A percentile compares a stretch with the other conserved stretches of the same genome.
These are phyloP conservation scores for Mythimna impura DNA, from an alignment of 2,888 invertebrate genomes.

Conservation along the genomic window DNA sequence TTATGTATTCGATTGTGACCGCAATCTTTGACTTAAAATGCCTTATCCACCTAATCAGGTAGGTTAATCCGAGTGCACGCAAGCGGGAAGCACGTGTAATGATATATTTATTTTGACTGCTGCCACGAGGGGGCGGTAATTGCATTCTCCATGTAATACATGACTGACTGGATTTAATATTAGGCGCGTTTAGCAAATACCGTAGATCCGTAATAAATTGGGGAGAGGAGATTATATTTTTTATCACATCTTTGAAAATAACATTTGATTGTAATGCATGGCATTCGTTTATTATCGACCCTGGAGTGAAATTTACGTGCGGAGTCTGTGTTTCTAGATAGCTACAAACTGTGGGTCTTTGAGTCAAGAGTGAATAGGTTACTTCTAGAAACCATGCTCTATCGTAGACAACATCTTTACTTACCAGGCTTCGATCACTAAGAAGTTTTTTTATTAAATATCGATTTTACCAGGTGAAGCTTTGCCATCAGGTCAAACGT, in stretches of 20 bases:
- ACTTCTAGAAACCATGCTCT: too few relatives aligned
- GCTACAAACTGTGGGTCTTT: too few relatives aligned
- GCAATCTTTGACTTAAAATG: neutral
- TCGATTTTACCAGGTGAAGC: too few relatives aligned
- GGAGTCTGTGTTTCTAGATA: too few relatives aligned
- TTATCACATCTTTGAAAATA: neutral
- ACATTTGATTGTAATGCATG: too few relatives aligned
- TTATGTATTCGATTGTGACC: neutral
- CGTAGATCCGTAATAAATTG: conserved; percentile 22
- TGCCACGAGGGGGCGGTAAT: conserved; percentile 61
- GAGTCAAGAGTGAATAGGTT: too few relatives aligned
- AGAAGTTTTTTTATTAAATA: too few relatives aligned
- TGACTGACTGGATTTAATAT: conserved; percentile 51
- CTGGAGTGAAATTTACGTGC: too few relatives aligned
- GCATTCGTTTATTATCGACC: too few relatives aligned
- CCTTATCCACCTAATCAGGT: conserved; percentile 28
- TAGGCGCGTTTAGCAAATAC: conserved; percentile 33
- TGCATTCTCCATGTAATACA: conserved; percentile 69
- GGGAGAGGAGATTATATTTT: conserved; percentile 16
- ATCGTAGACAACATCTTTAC: too few relatives aligned
- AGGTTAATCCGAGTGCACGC: conserved; percentile 33
- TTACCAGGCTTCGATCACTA: too few relatives aligned
- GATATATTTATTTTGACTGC: conserved; percentile 66
- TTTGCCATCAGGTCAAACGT: too few relatives aligned
- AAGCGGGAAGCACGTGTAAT: conserved; percentile 55